Conservation (phyloP, 1,140 invertebrate species). For the Thalassaphorura encarpata region DNA sequence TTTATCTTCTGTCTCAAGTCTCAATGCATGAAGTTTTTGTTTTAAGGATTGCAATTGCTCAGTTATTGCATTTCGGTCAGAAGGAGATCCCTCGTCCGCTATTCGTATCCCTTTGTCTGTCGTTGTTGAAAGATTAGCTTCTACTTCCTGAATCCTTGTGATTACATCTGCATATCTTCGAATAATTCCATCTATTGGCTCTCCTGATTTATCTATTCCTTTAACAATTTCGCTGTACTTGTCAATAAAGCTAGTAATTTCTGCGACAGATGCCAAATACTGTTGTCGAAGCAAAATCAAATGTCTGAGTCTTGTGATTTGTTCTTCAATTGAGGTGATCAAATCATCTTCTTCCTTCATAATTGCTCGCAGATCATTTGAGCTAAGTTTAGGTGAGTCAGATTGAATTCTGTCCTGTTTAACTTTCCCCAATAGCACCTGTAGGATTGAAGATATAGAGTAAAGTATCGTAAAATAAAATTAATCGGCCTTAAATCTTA, state of each 20-base stretch:
- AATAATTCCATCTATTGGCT: slow-evolving; percentile 74
- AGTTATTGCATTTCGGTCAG: slow-evolving; percentile 74
- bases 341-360: slow-evolving; percentile 71
- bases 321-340: slow-evolving; percentile 61
- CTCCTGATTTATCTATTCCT: slow-evolving; percentile 69
- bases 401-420: too few species aligned
- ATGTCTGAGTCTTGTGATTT: slow-evolving; percentile 65
- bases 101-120: slow-evolving; percentile 80
- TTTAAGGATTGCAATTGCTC: slow-evolving; percentile 77
- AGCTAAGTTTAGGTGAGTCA: too few species aligned
- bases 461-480: too few species aligned
- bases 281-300: slow-evolving; percentile 71
- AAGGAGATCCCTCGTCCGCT: slow-evolving; percentile 70
- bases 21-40: slow-evolving; percentile 65
- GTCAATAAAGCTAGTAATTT: slow-evolving; percentile 74
- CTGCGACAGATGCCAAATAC: slow-evolving; percentile 69
- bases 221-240: slow-evolving; percentile 76
- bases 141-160: slow-evolving; percentile 65
- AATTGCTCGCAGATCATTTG: slow-evolving; percentile 61
- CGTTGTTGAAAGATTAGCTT: slow-evolving; percentile 71
- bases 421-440: too few species aligned
- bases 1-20: slow-evolving; percentile 70
- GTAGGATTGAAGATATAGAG: too few species aligned
- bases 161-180: slow-evolving; percentile 68
- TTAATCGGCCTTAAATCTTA: too few species aligned